Conservation (phyloP, 2,113 vertebrate species). For the Sinocyclocheilus anophthalmus region DNA sequence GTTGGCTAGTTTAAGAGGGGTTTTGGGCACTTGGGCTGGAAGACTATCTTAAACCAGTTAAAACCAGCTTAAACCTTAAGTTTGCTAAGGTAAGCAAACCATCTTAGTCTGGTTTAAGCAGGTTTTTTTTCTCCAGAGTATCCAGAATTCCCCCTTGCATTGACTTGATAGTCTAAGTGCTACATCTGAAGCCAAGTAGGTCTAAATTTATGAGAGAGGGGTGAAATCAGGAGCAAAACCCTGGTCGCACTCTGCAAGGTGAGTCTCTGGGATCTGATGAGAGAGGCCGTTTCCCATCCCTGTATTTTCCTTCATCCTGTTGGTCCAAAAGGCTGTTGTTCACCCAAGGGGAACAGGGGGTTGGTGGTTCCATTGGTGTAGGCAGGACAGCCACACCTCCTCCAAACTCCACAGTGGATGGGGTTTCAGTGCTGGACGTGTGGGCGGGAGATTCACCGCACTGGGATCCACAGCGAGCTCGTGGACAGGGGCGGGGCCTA, state of each 20-base stretch:
- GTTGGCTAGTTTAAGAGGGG: neutral
- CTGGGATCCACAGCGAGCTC: slow-evolving; percentile 84
- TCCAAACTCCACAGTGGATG: slow-evolving; percentile 89
- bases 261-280: slow-evolving; percentile 83
- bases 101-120: neutral
- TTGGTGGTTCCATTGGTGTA: slow-evolving; percentile 80
- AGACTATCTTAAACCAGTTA: neutral
- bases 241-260: slow-evolving; percentile 82
- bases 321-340: slow-evolving; percentile 86
- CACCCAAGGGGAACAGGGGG: slow-evolving; percentile 76
- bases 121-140: neutral
- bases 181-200: slow-evolving; percentile 11
- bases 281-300: slow-evolving; percentile 88
- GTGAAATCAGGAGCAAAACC: slow-evolving; percentile 80
- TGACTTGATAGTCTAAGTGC: neutral
- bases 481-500: slow-evolving; percentile 89
- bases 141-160: neutral
- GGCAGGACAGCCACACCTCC: slow-evolving; percentile 82
- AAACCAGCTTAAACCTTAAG: neutral
- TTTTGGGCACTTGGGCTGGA: neutral
- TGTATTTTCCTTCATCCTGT: slow-evolving; percentile 88
- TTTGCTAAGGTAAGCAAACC: neutral
- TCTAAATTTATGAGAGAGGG: neutral
- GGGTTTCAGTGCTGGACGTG: slow-evolving; percentile 93
- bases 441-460: slow-evolving; percentile 85